Percentiles rank a stretch among this genome's conserved stretches.
Evolutionary conservation across 2,797 vertebrate species (phyloP).

Genomic region (Tangara arthus): DNA sequence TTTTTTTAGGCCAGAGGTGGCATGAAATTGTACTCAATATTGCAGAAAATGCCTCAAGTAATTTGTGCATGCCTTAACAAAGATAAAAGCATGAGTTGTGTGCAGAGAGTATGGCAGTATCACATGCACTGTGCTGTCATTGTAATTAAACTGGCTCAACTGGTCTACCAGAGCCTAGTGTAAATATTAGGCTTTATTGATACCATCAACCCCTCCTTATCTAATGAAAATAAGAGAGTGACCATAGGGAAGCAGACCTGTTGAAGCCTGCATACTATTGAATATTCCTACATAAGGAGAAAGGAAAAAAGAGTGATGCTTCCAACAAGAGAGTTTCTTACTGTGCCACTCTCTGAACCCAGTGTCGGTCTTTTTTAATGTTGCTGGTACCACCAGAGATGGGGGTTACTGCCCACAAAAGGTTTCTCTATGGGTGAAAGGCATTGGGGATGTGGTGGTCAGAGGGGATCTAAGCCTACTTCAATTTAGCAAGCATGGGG

Average conservation of each 20-base stretch:
- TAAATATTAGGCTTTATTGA: not conserved
- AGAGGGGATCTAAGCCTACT: not conserved
- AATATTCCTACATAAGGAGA: not conserved
- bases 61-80: not conserved
- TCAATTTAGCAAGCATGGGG: not conserved
- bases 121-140: not conserved
- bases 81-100: not conserved
- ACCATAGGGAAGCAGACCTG: not conserved
- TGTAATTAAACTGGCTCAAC: not conserved
- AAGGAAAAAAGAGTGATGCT: not conserved
- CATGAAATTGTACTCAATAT: not conserved
- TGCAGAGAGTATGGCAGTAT: not conserved
- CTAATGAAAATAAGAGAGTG: not conserved
- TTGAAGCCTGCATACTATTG: not conserved
- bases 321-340: not conserved
- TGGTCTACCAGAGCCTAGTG: not conserved
- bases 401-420: not conserved
- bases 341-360: not conserved
- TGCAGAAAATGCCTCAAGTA: not conserved
- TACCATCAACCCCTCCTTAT: not conserved
- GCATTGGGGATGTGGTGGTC: no score
- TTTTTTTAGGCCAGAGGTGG: not conserved
- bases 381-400: not conserved
- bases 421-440: fast-evolving
- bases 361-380: not conserved